These are phyloP conservation scores for Scolopax bukidnonensis DNA, from an alignment of 2,797 vertebrate species.

Conservation along the genomic window DNA sequence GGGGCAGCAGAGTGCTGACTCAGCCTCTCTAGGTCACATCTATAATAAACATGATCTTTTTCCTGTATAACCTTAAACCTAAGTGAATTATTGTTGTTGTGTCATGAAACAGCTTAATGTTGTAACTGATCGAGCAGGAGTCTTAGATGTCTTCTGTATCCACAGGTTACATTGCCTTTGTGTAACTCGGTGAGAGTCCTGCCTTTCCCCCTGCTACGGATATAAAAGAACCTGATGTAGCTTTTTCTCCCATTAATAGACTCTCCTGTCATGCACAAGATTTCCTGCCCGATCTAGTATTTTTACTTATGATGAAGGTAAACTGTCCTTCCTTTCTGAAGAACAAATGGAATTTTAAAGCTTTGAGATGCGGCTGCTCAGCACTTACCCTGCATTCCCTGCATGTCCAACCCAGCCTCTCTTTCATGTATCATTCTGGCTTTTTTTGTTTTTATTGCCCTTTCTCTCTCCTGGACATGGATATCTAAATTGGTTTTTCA, in stretches of 20 bases:
- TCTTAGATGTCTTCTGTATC: neutral
- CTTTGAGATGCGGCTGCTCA: neutral
- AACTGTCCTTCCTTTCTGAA: neutral
- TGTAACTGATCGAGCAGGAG: neutral
- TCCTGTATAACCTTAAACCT: neutral
- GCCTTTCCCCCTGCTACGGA: neutral
- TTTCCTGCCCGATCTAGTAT: rapidly evolving
- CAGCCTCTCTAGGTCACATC: neutral
- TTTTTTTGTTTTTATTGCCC: neutral
- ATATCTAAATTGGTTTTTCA: slow-evolving; percentile 23
- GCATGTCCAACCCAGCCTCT: neutral
- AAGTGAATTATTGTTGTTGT: neutral
- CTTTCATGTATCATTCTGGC: neutral
- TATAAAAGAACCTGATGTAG: neutral
- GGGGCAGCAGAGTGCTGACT: neutral
- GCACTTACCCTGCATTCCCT: neutral
- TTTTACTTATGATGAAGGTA: neutral
- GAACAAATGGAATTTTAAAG: neutral
- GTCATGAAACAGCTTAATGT: neutral
- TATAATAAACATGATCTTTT: neutral
- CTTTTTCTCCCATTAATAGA: neutral
- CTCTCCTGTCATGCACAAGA: neutral
- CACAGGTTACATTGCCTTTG: neutral
- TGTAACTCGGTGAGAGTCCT: neutral
- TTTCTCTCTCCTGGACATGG: neutral